These are phyloP conservation scores for Zaprionus davidi DNA, from an alignment of 1,140 invertebrate species.

Conservation along the genomic window DNA sequence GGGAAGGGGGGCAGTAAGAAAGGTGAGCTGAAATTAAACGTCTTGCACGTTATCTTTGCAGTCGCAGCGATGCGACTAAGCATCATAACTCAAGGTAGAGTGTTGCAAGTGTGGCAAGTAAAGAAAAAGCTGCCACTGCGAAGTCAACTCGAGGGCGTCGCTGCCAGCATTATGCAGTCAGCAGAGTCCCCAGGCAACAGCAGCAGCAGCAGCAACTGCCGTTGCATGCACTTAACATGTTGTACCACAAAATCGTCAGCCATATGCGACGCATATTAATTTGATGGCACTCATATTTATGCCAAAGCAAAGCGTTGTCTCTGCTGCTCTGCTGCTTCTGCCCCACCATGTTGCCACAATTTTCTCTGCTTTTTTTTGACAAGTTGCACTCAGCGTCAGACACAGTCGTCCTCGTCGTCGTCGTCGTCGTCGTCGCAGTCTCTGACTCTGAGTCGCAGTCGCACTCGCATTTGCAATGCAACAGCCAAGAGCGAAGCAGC, in stretches of 20 bases:
- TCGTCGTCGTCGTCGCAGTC: no score
- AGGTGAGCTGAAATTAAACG: constrained; percentile 61
- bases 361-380: constrained; percentile 64
- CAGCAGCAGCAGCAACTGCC: constrained; percentile 45
- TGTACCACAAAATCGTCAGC: constrained; percentile 81
- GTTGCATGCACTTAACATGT: constrained; percentile 79
- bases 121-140: neutral
- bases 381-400: constrained; percentile 72
- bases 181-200: constrained; percentile 37
- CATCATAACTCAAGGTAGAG: constrained; percentile 70
- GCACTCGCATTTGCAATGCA: constrained; percentile 46
- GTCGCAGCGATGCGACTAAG: constrained; percentile 66
- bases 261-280: constrained; percentile 82
- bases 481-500: constrained; percentile 24
- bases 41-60: constrained; percentile 53
- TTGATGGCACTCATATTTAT: constrained; percentile 83
- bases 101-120: neutral
- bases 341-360: constrained; percentile 15
- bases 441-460: constrained; percentile 1
- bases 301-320: constrained; percentile 71
- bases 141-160: constrained; percentile 1
- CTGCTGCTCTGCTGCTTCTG: constrained; percentile 4
- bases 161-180: constrained; percentile 65
- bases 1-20: constrained; percentile 2
- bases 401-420: constrained; percentile 20